These are phyloP conservation scores for Patella caerulea DNA, from an alignment of 2,888 invertebrate species.

Conservation along the genomic window DNA sequence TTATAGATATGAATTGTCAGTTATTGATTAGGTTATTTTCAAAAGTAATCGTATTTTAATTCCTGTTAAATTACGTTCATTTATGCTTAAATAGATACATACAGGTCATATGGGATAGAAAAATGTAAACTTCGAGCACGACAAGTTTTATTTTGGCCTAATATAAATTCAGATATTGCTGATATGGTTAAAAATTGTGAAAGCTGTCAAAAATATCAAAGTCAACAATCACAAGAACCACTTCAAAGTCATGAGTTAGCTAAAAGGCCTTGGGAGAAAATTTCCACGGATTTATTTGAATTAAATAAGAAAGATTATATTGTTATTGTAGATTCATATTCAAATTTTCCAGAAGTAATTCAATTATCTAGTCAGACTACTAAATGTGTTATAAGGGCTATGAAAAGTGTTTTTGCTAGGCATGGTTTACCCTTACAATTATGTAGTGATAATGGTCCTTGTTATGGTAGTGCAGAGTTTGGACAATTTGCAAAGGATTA, in stretches of 20 bases:
- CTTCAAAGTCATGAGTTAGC: constrained; percentile 13
- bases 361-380: constrained; percentile 14
- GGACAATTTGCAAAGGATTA: constrained; percentile 25
- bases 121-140: constrained; percentile 25
- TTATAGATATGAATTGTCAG: background rate
- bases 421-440: constrained; percentile 23
- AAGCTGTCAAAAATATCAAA: constrained; percentile 15
- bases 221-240: constrained; percentile 11
- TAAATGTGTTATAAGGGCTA: background rate
- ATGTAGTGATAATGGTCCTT: constrained; percentile 26
- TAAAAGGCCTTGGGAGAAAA: constrained; percentile 15
- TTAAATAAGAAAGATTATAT: constrained; percentile 17
- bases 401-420: constrained; percentile 19
- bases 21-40: constrained; percentile 9
- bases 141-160: constrained; percentile 22
- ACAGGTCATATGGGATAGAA: constrained; percentile 24
- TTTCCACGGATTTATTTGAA: constrained; percentile 17
- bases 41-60: constrained; percentile 26
- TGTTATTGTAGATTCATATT: constrained; percentile 18
- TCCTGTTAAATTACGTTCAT: constrained; percentile 12
- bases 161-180: constrained; percentile 21
- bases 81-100: constrained; percentile 26
- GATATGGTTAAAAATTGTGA: constrained; percentile 19
- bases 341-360: constrained; percentile 17
- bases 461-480: constrained; percentile 20